Conservation (phyloP, 2,888 invertebrate species). For the Coleophora deauratella region DNA sequence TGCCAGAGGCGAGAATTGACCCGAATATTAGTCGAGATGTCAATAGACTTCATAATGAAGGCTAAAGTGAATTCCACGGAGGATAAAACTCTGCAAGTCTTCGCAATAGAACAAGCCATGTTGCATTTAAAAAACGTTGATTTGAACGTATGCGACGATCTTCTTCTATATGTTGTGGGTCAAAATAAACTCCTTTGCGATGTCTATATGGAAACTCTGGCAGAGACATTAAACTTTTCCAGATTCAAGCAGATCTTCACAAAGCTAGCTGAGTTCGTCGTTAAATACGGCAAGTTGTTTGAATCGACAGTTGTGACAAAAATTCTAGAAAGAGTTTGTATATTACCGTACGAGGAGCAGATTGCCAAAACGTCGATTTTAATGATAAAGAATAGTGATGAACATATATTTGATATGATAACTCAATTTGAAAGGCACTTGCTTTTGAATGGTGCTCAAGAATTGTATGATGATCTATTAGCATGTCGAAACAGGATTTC, state of each 20-base stretch:
- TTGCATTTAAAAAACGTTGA: conserved; percentile 37
- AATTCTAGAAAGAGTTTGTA: conserved; percentile 47
- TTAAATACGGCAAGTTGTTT: conserved; percentile 25
- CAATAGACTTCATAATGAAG: conserved; percentile 31
- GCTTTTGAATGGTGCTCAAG: conserved; percentile 12
- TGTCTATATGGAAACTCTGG: conserved; percentile 37
- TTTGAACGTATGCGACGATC: conserved; percentile 28
- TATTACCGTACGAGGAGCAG: conserved; percentile 39
- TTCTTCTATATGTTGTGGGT: conserved; percentile 23
- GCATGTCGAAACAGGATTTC: conserved; percentile 13
- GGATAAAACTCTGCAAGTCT: conserved; percentile 20
- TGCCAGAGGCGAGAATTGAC: conserved; percentile 33
- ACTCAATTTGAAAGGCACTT: conserved; percentile 35
- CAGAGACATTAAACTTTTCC: conserved; percentile 45
- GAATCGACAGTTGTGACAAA: conserved; percentile 27
- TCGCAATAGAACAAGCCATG: conserved; percentile 33
- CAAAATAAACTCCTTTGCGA: conserved; percentile 32
- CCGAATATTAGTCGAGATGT: conserved; percentile 40
- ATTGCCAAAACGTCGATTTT: conserved; percentile 32
- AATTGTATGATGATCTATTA: conserved; percentile 25
- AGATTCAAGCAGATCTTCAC: conserved; percentile 48
- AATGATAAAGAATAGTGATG: conserved; percentile 37
- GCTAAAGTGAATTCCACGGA: conserved; percentile 13
- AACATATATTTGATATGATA: conserved; percentile 33
- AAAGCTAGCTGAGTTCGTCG: conserved; percentile 39